Evolutionary conservation across 2,888 invertebrate species (phyloP).

Genomic region (Conus canariensis): DNA sequence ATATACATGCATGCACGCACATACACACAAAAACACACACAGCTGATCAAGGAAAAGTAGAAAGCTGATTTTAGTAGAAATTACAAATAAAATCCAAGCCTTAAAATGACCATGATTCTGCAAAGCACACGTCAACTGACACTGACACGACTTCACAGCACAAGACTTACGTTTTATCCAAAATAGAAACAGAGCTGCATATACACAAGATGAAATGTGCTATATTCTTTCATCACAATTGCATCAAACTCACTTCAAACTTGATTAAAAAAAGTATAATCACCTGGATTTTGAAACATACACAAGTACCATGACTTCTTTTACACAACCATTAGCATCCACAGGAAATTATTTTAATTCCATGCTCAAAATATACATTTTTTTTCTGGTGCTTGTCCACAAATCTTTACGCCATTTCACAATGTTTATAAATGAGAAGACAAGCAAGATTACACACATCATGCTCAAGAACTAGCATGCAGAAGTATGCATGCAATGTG

Average conservation of each 20-base stretch:
- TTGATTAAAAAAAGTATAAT: not conserved
- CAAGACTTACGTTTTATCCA: not conserved
- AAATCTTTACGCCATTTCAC: not conserved
- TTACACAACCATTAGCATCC: not conserved
- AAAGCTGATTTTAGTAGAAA: not conserved
- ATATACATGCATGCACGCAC: not conserved
- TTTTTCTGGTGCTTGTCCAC: not conserved
- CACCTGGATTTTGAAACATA: conserved; percentile 24
- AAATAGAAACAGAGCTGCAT: not conserved
- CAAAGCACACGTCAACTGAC: not conserved
- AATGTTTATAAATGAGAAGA: not conserved
- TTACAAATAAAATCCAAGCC: not conserved
- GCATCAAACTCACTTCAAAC: not conserved
- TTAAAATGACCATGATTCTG: not conserved
- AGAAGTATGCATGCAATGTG: not conserved
- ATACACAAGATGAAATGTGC: not conserved
- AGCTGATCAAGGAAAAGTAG: not conserved
- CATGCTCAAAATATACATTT: not conserved
- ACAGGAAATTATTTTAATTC: not conserved
- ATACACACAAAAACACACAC: not conserved
- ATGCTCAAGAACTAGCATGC: not conserved
- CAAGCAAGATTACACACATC: not conserved
- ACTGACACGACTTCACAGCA: not conserved
- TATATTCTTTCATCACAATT: not conserved
- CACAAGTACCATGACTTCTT: not conserved